Evolutionary conservation across 2,888 invertebrate species (phyloP), one percentile per base, ranked within the genome.

Genomic region (Drosophila mulleri): DNA sequence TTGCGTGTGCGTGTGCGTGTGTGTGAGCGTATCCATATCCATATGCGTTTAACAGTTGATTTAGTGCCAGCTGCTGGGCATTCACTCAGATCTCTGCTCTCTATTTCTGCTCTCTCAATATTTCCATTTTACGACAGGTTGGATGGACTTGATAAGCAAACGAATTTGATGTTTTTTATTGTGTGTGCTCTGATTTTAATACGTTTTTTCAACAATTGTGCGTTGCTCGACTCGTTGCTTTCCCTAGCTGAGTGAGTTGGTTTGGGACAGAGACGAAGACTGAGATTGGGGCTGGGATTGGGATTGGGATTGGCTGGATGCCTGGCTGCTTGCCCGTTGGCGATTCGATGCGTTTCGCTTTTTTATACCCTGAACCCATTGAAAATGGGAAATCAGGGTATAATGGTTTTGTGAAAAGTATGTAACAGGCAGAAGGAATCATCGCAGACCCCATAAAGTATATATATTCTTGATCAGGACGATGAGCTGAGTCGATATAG

Each of bases 131-230:
- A 16, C 29, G 42, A 29, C 59, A 50, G 50, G 60, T 61, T 60
- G 53, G 4, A 14, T 59, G 16, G 18, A 12, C 26, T 12, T 47
- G 60, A 53, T 11, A 11, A 3, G 47, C 56, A 48, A 56, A 48
- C 48, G 32, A 48, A 18, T 48, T 37, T 16, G 20, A 20, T 53
- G 35, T 20, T 52, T 18, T 35, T 37, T 52, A 16, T 37, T 41
- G 48, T 23, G 42, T 71, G 60, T 65, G 56, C 45, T 66, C 72
- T 82, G 76, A 76, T 78, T 81, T 79, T 83, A 79, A 81, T 77
- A 72, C 70, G 75, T 77, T 83, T 84, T 84, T 75, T 69, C 75
- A 81, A 64, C 81, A 81, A 84, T 81, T 81, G 80, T 73, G 67
- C 68, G 63, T 54, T 62, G 66, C 61, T 76, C 60, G 67, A n/a